Evolutionary conservation across 2,113 vertebrate genomes (phyloP).

Genomic region (Gobius niger): DNA sequence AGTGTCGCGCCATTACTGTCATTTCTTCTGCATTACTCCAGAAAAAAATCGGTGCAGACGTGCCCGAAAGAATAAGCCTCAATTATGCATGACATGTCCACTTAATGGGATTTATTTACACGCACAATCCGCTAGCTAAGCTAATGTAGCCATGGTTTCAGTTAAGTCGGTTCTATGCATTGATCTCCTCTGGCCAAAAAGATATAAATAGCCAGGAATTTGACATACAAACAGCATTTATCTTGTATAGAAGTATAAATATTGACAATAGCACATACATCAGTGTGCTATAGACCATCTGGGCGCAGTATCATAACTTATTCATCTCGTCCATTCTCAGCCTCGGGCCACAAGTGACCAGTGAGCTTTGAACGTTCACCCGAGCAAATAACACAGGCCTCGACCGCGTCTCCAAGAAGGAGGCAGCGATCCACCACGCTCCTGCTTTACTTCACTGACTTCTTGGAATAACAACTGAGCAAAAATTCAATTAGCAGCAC

Average conservation of each 20-base stretch:
- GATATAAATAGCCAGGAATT: too few relatives aligned
- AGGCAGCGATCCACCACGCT: neutral
- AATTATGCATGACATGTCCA: too few relatives aligned
- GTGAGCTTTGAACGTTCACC: constrained; percentile 10
- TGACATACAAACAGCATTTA: neutral
- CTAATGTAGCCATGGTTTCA: too few relatives aligned
- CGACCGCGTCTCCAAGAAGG: constrained; percentile 37
- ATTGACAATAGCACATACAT: neutral
- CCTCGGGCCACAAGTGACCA: neutral
- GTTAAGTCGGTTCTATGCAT: neutral
- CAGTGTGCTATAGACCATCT: neutral
- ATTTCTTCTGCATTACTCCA: too few relatives aligned
- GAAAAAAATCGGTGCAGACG: too few relatives aligned
- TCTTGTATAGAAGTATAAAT: neutral
- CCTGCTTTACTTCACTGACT: constrained; percentile 46
- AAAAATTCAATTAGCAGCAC: constrained; percentile 49
- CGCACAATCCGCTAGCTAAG: too few relatives aligned
- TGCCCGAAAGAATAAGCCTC: too few relatives aligned
- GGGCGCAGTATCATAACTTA: constrained; percentile 18
- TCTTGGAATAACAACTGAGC: constrained; percentile 50
- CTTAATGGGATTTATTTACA: too few relatives aligned
- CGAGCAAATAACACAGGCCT: constrained; percentile 8
- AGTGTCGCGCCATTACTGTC: too few relatives aligned
- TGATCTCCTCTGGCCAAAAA: neutral
- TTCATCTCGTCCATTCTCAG: constrained; percentile 10